Evolutionary conservation across 2,888 invertebrate genomes (phyloP).

Genomic region (Rhagium mordax): DNA sequence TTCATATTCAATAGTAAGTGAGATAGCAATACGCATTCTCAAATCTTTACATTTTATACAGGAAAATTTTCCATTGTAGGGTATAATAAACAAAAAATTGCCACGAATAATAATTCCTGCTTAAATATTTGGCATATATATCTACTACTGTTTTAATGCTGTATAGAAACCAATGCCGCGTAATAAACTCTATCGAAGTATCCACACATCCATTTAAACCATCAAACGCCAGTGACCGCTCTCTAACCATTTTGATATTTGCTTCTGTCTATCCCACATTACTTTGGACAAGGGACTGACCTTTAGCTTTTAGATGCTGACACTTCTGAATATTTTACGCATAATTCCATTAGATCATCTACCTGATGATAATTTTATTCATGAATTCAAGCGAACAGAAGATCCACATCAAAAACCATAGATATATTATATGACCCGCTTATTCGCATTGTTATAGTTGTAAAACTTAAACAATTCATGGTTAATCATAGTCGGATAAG

Average conservation of each 20-base stretch:
- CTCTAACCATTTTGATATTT: slow-evolving; percentile 33
- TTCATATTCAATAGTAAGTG: too few species aligned
- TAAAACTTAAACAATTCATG: not conserved
- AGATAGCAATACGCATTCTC: too few species aligned
- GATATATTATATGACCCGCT: slow-evolving; percentile 17
- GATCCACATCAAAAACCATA: slow-evolving; percentile 37
- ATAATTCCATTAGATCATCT: slow-evolving; percentile 54
- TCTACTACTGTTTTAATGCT: too few species aligned
- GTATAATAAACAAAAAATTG: too few species aligned
- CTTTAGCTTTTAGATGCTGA: slow-evolving; percentile 51
- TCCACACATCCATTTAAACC: slow-evolving; percentile 21
- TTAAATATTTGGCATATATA: too few species aligned
- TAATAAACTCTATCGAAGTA: not conserved
- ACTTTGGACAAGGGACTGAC: slow-evolving; percentile 45
- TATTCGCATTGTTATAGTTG: not conserved
- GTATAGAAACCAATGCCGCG: not conserved
- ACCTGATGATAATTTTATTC: slow-evolving; percentile 49
- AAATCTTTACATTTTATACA: too few species aligned
- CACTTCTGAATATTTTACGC: slow-evolving; percentile 54
- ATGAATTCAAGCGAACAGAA: slow-evolving; percentile 41
- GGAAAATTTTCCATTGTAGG: too few species aligned
- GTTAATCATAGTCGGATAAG: not conserved
- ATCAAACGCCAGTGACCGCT: slow-evolving; percentile 33
- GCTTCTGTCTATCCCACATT: slow-evolving; percentile 37
- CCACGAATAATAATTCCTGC: too few species aligned